A percentile compares a stretch with the other conserved stretches of the same genome.
Conservation (phyloP, 2,888 invertebrate genomes). For the Papilio demoleus region DNA sequence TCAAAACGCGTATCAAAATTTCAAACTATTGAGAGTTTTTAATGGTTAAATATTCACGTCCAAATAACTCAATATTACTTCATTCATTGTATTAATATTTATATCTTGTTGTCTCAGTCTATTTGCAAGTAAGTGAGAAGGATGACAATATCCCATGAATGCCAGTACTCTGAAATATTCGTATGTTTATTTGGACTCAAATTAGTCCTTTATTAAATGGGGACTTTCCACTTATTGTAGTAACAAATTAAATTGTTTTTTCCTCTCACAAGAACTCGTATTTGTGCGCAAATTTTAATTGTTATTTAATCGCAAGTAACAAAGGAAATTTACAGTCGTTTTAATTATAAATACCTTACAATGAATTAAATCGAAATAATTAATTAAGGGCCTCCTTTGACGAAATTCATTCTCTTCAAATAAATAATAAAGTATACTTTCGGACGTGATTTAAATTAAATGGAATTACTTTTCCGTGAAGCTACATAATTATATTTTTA, state of each 20-base stretch:
- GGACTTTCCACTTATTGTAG: background rate
- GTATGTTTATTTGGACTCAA: background rate
- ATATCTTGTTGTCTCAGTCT: too few relatives aligned
- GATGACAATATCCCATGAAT: too few relatives aligned
- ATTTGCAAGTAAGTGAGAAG: too few relatives aligned
- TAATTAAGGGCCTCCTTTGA: constrained; percentile 22
- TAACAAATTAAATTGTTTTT: background rate
- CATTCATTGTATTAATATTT: background rate
- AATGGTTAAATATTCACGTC: background rate
- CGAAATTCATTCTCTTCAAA: constrained; percentile 17
- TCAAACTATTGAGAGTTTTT: background rate
- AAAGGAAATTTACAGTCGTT: constrained; percentile 10
- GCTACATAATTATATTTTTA: background rate
- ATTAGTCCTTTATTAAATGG: background rate
- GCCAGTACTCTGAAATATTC: too few relatives aligned
- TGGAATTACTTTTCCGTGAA: background rate
- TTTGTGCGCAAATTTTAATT: background rate
- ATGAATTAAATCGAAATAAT: constrained; percentile 14
- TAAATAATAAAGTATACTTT: constrained; percentile 4
- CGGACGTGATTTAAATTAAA: constrained; percentile 11
- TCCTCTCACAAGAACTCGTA: background rate
- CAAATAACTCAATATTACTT: background rate
- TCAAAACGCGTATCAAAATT: too few relatives aligned
- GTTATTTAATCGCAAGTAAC: constrained; percentile 3
- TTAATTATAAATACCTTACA: constrained; percentile 16